Evolutionary conservation across 2,113 vertebrate species (phyloP).

Genomic region (Seriola rivoliana): DNA sequence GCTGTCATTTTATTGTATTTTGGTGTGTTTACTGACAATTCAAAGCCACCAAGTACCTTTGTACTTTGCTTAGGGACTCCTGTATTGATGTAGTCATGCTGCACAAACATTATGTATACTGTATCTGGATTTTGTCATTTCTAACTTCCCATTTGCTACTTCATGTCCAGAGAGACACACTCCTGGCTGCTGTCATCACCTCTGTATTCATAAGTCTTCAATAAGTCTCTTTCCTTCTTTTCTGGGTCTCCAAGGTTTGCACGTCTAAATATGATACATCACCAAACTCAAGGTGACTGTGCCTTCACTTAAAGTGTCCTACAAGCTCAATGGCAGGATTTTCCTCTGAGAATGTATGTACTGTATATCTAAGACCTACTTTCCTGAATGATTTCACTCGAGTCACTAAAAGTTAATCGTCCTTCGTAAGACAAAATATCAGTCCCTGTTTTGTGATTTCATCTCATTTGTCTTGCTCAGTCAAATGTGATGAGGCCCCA

Average conservation of each 20-base stretch:
- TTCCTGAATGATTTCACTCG: not conserved
- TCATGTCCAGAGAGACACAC: constrained; percentile 19
- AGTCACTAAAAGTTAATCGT: not conserved
- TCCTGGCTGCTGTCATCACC: constrained; percentile 7
- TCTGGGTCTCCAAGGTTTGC: not conserved
- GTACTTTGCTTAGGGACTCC: not conserved
- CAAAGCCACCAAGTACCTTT: not conserved
- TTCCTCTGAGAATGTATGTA: not conserved
- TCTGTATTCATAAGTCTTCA: not conserved
- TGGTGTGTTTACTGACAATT: not conserved
- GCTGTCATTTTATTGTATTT: not conserved
- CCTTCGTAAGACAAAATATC: not conserved
- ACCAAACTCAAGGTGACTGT: constrained; percentile 1
- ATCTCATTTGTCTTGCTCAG: not conserved
- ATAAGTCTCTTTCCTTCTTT: no score
- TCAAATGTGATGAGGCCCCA: not conserved
- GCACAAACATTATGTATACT: not conserved
- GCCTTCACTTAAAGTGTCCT: not conserved
- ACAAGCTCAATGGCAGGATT: not conserved
- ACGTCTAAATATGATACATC: not conserved
- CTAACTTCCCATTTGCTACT: not conserved
- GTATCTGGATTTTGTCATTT: not conserved
- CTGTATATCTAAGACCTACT: not conserved
- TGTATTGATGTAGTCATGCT: not conserved
- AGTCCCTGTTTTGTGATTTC: not conserved